phyloP scores from a whole-genome alignment of 2,113 vertebrate genomes.

The Paramisgurnus dabryanus region DNA sequence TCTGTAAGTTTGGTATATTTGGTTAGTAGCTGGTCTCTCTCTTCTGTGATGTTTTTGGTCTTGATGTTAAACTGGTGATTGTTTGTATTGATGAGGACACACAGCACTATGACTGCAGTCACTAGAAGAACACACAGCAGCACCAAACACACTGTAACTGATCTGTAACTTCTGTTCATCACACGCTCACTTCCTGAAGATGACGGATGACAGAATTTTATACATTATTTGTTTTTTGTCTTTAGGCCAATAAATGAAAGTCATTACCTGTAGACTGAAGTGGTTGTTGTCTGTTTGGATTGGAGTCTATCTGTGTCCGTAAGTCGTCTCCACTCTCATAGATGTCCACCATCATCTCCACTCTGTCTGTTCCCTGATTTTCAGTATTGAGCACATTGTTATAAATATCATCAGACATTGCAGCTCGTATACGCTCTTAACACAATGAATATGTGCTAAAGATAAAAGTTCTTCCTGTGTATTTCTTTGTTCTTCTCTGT shows the following conservation, averaged over 20 bases:
- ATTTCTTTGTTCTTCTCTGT: too few species aligned
- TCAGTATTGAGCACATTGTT: too few species aligned
- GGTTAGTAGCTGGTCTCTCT: not conserved
- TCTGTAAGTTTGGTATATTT: not conserved
- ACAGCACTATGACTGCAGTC: not conserved
- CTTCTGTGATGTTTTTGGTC: not conserved
- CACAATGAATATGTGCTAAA: too few species aligned
- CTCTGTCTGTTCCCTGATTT: not conserved
- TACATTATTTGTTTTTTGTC: not conserved
- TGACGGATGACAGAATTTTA: not conserved
- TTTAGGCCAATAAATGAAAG: not conserved
- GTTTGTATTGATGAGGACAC: not conserved
- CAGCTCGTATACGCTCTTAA: too few species aligned
- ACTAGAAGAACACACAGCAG: slow-evolving; percentile 11
- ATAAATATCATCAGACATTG: too few species aligned
- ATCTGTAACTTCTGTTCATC: not conserved
- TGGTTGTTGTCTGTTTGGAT: not conserved
- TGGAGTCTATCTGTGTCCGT: not conserved
- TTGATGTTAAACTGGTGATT: not conserved
- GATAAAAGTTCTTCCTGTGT: too few species aligned
- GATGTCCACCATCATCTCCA: not conserved
- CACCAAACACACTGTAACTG: not conserved
- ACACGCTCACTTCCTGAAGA: not conserved
- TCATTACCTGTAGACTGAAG: not conserved
- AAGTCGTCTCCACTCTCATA: not conserved